A percentile compares a stretch with the other conserved stretches of the same genome.
Evolutionary conservation across 2,797 vertebrate genomes (phyloP).

Genomic region (Myoxocephalus aenaeus): DNA sequence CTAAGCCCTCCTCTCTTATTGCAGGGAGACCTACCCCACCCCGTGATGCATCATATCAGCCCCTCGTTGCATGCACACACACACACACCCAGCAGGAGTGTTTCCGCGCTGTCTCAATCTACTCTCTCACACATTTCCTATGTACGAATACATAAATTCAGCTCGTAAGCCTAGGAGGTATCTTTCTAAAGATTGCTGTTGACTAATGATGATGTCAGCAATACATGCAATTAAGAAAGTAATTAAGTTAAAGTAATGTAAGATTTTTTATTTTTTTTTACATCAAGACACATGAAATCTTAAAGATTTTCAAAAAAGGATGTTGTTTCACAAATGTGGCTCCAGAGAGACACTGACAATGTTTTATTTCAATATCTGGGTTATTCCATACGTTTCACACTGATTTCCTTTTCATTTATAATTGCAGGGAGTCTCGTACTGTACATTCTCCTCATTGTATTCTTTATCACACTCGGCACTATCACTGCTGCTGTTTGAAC

Average conservation of each 20-base stretch:
- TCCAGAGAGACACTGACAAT: slow-evolving; percentile 25
- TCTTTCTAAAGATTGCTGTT: slow-evolving; percentile 25
- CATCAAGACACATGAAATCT: slow-evolving; percentile 17
- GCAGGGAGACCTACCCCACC: slow-evolving; percentile 67
- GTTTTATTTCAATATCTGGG: slow-evolving; percentile 59
- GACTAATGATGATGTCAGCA: slow-evolving; percentile 57
- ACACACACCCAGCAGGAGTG: slow-evolving; percentile 40
- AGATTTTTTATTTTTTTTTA: neutral
- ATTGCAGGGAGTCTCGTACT: slow-evolving; percentile 73
- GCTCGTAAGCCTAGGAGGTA: slow-evolving; percentile 2
- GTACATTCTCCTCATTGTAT: slow-evolving; percentile 67
- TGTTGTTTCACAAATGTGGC: slow-evolving; percentile 46
- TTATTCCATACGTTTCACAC: slow-evolving; percentile 67
- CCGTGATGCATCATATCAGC: slow-evolving; percentile 56
- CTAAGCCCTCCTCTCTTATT: slow-evolving; percentile 70
- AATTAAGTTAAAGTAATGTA: slow-evolving; percentile 37
- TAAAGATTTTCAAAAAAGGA: slow-evolving; percentile 14
- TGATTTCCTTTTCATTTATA: slow-evolving; percentile 76
- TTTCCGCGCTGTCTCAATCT: slow-evolving; percentile 27
- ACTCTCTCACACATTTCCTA: slow-evolving; percentile 26
- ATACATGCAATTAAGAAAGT: no score
- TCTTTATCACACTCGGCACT: slow-evolving; percentile 73
- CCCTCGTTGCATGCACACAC: slow-evolving; percentile 43
- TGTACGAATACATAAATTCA: slow-evolving; percentile 23
- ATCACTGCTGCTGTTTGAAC: slow-evolving; percentile 74